phyloP scores from a whole-genome alignment of 2,888 invertebrate genomes.

The Cancer borealis region DNA sequence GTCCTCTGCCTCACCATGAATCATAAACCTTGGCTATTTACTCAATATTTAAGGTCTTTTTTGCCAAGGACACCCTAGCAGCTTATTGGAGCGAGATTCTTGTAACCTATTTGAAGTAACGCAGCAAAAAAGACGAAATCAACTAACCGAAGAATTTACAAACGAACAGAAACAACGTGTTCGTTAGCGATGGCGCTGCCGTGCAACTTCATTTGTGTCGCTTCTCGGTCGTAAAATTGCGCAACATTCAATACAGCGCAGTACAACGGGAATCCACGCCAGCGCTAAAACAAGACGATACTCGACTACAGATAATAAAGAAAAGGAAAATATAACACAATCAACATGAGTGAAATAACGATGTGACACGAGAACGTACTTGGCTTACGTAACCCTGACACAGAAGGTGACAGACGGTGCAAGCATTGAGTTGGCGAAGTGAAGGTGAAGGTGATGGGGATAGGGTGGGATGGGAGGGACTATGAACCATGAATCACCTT shows the following conservation, averaged over 20 bases:
- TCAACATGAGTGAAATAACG: background rate
- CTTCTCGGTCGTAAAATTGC: background rate
- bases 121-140: background rate
- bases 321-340: background rate
- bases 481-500: background rate
- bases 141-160: slow-evolving; percentile 2
- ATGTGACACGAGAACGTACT: background rate
- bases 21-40: background rate
- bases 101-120: background rate
- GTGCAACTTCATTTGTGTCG: background rate
- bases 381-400: background rate
- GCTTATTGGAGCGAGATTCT: background rate
- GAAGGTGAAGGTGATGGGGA: background rate
- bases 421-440: too few species aligned
- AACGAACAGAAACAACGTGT: slow-evolving; percentile 4
- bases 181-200: slow-evolving; percentile 4
- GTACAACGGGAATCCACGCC: background rate
- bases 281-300: background rate
- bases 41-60: background rate
- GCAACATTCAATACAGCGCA: background rate
- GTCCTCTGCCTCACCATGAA: background rate
- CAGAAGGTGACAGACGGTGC: background rate
- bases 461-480: background rate
- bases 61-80: background rate
- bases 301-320: background rate